Evolutionary conservation across 2,797 vertebrate genomes (phyloP).

Genomic region (Gambusia yucatana): DNA sequence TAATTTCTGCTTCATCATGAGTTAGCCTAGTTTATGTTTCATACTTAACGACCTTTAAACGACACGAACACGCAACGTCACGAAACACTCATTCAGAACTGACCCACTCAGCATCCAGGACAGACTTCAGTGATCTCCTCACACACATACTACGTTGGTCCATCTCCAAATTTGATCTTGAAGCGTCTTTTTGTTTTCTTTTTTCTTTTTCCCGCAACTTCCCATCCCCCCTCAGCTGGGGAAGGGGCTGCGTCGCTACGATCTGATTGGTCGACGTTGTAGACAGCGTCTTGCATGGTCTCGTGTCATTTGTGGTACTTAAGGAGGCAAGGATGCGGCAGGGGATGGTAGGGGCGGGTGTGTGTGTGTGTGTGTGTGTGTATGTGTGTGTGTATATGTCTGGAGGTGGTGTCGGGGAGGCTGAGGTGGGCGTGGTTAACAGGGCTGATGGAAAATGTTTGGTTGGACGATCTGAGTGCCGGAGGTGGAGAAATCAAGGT

Average conservation of each 20-base stretch:
- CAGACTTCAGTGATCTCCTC: slow-evolving; percentile 36
- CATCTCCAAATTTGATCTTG: slow-evolving; percentile 46
- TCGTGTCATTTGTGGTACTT: slow-evolving; percentile 41
- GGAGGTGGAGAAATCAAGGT: slow-evolving; percentile 68
- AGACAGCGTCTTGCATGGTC: slow-evolving; percentile 27
- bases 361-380: slow-evolving; percentile 6
- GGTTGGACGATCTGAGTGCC: slow-evolving; percentile 63
- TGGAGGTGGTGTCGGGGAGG: slow-evolving; percentile 5
- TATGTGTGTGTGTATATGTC: slow-evolving; percentile 15
- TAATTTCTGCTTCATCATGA: slow-evolving; percentile 19
- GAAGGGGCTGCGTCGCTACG: slow-evolving; percentile 56
- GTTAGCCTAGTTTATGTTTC: slow-evolving; percentile 26
- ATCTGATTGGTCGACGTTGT: slow-evolving; percentile 70
- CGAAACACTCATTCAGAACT: slow-evolving; percentile 48
- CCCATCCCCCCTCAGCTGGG: slow-evolving; percentile 30
- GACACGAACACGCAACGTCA: slow-evolving; percentile 44
- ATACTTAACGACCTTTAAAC: slow-evolving; percentile 7
- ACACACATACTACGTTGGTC: slow-evolving; percentile 30
- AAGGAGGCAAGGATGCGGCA: slow-evolving; percentile 7
- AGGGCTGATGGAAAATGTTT: slow-evolving; percentile 47
- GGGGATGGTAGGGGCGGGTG: not conserved
- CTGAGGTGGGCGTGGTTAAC: slow-evolving; percentile 8
- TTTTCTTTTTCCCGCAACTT: not conserved
- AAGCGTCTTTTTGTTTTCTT: slow-evolving; percentile 24
- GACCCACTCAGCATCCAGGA: slow-evolving; percentile 47